Conservation (phyloP, 2,888 invertebrate species). For the Tholera decimalis region DNA sequence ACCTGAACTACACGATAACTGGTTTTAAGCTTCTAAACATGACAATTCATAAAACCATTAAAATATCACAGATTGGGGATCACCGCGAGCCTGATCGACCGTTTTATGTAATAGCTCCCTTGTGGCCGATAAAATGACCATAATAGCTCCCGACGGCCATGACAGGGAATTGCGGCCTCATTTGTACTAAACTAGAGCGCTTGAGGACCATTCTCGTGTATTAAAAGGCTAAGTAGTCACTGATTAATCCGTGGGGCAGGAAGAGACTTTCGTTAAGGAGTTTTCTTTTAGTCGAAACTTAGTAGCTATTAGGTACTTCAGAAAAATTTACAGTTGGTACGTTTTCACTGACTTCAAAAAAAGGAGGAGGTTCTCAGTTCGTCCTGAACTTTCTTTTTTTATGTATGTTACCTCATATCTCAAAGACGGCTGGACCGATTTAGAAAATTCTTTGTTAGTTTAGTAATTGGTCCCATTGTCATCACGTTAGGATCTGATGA, state of each 20-base stretch:
- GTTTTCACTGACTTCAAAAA: too few relatives aligned
- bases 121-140: slow-evolving; percentile 54
- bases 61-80: slow-evolving; percentile 50
- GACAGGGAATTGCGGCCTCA: slow-evolving; percentile 50
- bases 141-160: slow-evolving; percentile 53
- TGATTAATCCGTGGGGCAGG: slow-evolving; percentile 39
- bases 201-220: slow-evolving; percentile 51
- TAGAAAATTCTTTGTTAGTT: too few relatives aligned
- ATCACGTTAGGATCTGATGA: too few relatives aligned
- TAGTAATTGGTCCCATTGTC: too few relatives aligned
- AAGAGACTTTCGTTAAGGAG: slow-evolving; percentile 11
- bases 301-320: neutral
- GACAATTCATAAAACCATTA: slow-evolving; percentile 49
- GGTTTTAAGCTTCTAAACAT: neutral
- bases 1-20: neutral
- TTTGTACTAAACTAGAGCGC: slow-evolving; percentile 53
- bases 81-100: slow-evolving; percentile 51
- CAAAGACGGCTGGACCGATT: too few relatives aligned
- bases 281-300: slow-evolving; percentile 23
- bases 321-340: neutral
- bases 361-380: too few relatives aligned
- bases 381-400: too few relatives aligned
- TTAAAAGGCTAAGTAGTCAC: slow-evolving; percentile 40
- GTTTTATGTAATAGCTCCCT: slow-evolving; percentile 56
- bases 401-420: too few relatives aligned